Conservation (phyloP, 2,797 vertebrate genomes). For the Vultur gryphus region DNA sequence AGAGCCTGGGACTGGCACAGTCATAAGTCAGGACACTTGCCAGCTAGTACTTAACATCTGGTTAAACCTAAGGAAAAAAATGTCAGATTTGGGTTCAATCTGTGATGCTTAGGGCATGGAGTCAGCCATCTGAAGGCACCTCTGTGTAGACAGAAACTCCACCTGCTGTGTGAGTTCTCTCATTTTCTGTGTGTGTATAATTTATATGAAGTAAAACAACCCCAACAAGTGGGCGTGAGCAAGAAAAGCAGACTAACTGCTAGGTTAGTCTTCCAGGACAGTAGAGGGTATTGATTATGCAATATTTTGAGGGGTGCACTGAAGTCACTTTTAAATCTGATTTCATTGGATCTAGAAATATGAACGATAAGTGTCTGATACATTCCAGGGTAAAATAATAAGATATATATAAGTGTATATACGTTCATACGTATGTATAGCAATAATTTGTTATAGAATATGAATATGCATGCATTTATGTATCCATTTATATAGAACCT, state of each 20-base stretch:
- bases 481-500: background rate
- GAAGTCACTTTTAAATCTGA: background rate
- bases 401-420: background rate
- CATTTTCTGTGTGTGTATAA: background rate
- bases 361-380: background rate
- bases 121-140: background rate
- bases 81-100: background rate
- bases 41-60: background rate
- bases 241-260: background rate
- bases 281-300: background rate
- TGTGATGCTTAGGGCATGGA: rapidly evolving
- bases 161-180: background rate
- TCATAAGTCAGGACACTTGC: background rate
- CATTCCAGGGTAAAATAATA: background rate
- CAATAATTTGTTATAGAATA: background rate
- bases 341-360: background rate
- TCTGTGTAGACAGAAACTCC: background rate
- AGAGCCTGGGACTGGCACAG: no score
- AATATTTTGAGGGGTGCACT: background rate
- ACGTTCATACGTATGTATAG: background rate
- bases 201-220: background rate
- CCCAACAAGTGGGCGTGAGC: background rate
- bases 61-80: background rate
- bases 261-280: background rate
- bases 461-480: background rate